A percentile compares a stretch with the other conserved stretches of the same genome.
Evolutionary conservation across 1,140 invertebrate species (phyloP).

Genomic region (Aphaenogaster floridana): DNA sequence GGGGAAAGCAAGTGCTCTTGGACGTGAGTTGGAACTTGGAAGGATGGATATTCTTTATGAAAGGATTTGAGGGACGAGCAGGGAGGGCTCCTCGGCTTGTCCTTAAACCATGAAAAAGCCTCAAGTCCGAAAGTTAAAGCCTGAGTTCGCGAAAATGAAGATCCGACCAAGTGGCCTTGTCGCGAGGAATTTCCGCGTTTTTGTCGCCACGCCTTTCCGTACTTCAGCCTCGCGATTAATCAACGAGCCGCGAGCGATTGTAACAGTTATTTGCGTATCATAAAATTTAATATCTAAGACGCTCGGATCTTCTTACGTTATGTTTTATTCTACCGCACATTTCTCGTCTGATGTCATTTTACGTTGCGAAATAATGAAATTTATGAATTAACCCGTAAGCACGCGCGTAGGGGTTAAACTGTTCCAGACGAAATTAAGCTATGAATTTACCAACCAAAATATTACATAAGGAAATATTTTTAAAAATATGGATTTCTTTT

Average conservation of each 20-base stretch:
- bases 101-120: constrained; percentile 82
- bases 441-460: too few species aligned
- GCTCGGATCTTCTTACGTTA: background rate
- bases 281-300: background rate
- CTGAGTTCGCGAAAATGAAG: constrained; percentile 82
- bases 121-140: constrained; percentile 82
- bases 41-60: constrained; percentile 79
- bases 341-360: background rate
- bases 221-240: constrained; percentile 7
- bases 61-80: constrained; percentile 81
- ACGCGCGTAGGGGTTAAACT: too few species aligned
- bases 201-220: background rate
- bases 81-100: constrained; percentile 82
- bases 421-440: too few species aligned
- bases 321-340: background rate
- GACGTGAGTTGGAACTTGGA: constrained; percentile 22
- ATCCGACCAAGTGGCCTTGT: constrained; percentile 76
- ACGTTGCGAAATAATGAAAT: background rate
- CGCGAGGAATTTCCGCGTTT: constrained; percentile 57
- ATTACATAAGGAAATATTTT: too few species aligned
- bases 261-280: background rate
- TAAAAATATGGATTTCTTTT: too few species aligned
- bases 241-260: background rate
- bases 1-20: constrained; percentile 16
- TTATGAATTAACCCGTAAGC: background rate